These are phyloP conservation scores for Charina bottae DNA, from an alignment of 2,113 vertebrate genomes.

Conservation along the genomic window DNA sequence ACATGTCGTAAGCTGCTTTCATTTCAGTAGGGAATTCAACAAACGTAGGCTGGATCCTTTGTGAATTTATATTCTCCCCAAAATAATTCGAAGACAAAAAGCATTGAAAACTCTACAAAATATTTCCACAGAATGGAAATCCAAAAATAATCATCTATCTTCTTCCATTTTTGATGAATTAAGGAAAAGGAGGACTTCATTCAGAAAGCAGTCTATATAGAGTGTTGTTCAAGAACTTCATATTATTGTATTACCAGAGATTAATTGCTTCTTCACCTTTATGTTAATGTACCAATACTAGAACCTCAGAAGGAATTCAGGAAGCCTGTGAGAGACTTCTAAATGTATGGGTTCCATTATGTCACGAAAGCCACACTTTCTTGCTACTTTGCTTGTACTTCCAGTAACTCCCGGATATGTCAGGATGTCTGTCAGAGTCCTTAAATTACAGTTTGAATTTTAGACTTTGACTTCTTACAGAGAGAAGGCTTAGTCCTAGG, in stretches of 20 bases:
- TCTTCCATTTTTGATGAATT: background rate
- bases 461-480: background rate
- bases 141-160: background rate
- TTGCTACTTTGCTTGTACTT: background rate
- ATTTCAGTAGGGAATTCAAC: background rate
- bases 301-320: background rate
- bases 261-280: too few species aligned
- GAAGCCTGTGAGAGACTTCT: background rate
- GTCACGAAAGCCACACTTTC: background rate
- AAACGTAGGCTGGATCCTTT: background rate
- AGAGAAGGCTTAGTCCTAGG: background rate
- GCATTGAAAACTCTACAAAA: background rate
- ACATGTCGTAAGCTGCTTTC: background rate
- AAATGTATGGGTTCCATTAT: background rate
- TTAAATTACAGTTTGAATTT: background rate
- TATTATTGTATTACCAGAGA: background rate
- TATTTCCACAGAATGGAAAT: background rate
- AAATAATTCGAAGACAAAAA: background rate
- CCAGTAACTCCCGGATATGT: background rate
- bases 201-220: background rate
- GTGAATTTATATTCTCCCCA: background rate
- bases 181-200: background rate
- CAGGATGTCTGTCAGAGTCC: background rate
- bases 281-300: background rate
- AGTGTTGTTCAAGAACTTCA: background rate